Percentiles rank a stretch among this genome's conserved stretches.
Evolutionary conservation across 1,140 invertebrate genomes (phyloP).

Genomic region (Halictus rubicundus): DNA sequence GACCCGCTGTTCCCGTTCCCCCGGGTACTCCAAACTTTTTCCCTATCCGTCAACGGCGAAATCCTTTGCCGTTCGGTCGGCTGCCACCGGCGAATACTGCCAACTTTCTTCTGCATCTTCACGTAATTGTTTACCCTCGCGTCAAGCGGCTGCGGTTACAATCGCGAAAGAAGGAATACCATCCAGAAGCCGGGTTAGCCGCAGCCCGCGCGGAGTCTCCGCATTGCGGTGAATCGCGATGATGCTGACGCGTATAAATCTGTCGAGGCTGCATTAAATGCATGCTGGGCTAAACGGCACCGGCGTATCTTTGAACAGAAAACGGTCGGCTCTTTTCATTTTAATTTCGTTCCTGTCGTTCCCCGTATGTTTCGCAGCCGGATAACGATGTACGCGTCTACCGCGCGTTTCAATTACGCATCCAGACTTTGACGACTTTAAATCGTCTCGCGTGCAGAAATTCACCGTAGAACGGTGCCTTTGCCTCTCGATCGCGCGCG

Average conservation of each 20-base stretch:
- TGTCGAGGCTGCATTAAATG: slow-evolving; percentile 2
- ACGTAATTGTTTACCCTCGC: slow-evolving; percentile 47
- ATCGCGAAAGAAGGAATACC: slow-evolving; percentile 38
- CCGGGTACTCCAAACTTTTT: slow-evolving; percentile 32
- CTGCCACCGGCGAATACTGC: slow-evolving; percentile 16
- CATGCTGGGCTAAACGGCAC: background rate
- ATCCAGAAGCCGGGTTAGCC: background rate
- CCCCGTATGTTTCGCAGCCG: background rate
- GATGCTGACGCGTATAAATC: slow-evolving; percentile 33
- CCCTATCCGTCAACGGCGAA: slow-evolving; percentile 23
- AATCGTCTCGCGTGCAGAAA: background rate
- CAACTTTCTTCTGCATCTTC: slow-evolving; percentile 58
- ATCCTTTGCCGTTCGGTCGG: slow-evolving; percentile 8
- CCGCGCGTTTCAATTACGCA: slow-evolving; percentile 13
- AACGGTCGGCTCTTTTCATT: background rate
- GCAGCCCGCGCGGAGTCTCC: background rate
- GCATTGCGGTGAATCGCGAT: slow-evolving; percentile 37
- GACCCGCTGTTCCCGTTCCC: background rate
- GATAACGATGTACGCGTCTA: slow-evolving; percentile 3
- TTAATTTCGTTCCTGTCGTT: background rate
- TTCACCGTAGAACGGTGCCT: background rate
- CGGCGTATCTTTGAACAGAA: background rate
- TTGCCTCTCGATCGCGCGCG: no score
- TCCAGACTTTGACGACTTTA: background rate
- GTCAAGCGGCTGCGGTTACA: slow-evolving; percentile 21